Percentiles rank a stretch among this genome's conserved stretches.
phyloP scores from a whole-genome alignment of 2,113 vertebrate species.

The Saccopteryx leptura region DNA sequence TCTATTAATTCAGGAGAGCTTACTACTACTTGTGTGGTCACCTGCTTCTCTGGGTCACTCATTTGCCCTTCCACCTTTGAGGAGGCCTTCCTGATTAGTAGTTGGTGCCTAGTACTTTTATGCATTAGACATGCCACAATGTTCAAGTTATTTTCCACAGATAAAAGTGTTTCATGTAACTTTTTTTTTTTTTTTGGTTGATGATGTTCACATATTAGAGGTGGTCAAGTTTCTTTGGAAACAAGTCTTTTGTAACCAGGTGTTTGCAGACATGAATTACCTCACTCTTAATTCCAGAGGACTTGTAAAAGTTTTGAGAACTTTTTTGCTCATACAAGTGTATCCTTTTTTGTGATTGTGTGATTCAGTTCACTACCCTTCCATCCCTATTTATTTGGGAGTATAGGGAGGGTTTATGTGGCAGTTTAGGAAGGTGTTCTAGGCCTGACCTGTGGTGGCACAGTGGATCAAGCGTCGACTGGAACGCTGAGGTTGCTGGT shows the following conservation, averaged over 20 bases:
- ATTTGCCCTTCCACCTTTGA: background rate
- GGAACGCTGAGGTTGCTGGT: too few species aligned
- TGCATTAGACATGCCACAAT: slow-evolving; percentile 28
- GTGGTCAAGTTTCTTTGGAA: slow-evolving; percentile 35
- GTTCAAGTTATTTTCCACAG: slow-evolving; percentile 52
- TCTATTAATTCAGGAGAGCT: background rate
- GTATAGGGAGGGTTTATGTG: background rate
- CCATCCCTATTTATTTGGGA: background rate
- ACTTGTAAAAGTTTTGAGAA: background rate
- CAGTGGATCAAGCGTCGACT: too few species aligned
- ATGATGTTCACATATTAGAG: background rate
- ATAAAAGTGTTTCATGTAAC: slow-evolving; percentile 56
- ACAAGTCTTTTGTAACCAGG: slow-evolving; percentile 1
- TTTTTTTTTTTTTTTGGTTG: background rate
- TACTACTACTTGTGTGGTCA: background rate
- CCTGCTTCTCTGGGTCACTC: slow-evolving; percentile 26
- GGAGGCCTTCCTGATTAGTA: background rate
- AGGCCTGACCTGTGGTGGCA: too few species aligned
- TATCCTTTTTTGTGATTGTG: background rate
- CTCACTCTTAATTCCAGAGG: background rate
- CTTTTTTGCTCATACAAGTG: background rate
- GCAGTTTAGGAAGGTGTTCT: background rate
- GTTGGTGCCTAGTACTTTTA: slow-evolving; percentile 35
- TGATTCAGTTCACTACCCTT: slow-evolving; percentile 32
- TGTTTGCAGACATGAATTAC: background rate